Conservation (phyloP, 2,888 invertebrate genomes). For the Nemotelus pantherinus region DNA sequence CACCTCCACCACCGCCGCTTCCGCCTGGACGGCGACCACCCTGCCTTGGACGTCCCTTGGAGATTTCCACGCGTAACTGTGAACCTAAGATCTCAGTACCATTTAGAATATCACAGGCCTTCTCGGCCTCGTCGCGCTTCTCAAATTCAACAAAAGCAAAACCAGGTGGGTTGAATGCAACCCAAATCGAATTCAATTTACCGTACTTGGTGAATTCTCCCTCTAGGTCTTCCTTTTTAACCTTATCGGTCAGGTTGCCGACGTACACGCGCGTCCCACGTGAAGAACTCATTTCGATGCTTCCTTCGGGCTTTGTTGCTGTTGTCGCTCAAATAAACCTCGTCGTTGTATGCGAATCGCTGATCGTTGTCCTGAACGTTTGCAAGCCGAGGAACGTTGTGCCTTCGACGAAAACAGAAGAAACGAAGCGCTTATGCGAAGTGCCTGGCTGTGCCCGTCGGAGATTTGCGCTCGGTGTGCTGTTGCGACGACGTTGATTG, state of each 20-base stretch:
- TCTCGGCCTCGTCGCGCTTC: conserved; percentile 87
- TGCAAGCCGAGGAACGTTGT: conserved; percentile 3
- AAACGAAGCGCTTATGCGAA: conserved; percentile 28
- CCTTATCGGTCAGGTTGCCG: conserved; percentile 86
- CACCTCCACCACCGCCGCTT: conserved; percentile 70
- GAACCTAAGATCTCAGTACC: conserved; percentile 88
- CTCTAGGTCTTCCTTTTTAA: conserved; percentile 92
- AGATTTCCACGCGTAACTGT: conserved; percentile 88
- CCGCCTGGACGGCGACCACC: conserved; percentile 72
- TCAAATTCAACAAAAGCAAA: conserved; percentile 95
- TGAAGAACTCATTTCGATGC: conserved; percentile 58
- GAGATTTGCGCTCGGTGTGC: neutral
- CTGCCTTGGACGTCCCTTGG: conserved; percentile 80
- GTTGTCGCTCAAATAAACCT: neutral
- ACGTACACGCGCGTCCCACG: conserved; percentile 85
- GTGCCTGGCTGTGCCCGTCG: conserved; percentile 36
- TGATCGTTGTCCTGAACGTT: neutral
- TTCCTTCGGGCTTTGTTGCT: neutral
- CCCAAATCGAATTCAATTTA: conserved; percentile 92
- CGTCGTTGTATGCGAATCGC: neutral
- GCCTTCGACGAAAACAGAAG: conserved; percentile 18
- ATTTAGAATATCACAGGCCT: conserved; percentile 85
- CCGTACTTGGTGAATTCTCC: conserved; percentile 91
- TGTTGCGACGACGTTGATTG: conserved; percentile 52
- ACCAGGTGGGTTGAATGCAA: conserved; percentile 91